phyloP scores from a whole-genome alignment of 2,797 vertebrate genomes.

The Salarias fasciatus region DNA sequence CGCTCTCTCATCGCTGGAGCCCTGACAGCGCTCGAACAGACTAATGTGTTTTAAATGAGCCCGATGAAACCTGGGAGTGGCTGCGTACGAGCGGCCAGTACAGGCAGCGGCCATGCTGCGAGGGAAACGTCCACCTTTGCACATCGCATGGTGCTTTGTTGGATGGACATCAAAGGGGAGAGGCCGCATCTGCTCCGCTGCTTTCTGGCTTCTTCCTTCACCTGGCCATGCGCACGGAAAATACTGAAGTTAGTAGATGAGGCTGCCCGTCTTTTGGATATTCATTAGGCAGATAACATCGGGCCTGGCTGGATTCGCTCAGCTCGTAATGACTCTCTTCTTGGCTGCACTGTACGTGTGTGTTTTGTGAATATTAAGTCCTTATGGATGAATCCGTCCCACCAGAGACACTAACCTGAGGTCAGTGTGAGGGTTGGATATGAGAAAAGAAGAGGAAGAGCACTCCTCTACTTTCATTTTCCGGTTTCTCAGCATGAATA shows the following conservation, averaged over 20 bases:
- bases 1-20: slow-evolving; percentile 51
- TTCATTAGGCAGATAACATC: slow-evolving; percentile 63
- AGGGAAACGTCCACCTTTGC: slow-evolving; percentile 12
- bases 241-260: slow-evolving; percentile 34
- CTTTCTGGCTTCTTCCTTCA: background rate
- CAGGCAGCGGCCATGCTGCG: slow-evolving; percentile 13
- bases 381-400: too few species aligned
- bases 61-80: slow-evolving; percentile 56
- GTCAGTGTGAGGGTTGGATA: too few species aligned
- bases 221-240: slow-evolving; percentile 3
- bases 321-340: slow-evolving; percentile 35
- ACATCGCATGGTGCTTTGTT: background rate
- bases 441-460: too few species aligned
- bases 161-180: slow-evolving; percentile 1
- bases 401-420: too few species aligned
- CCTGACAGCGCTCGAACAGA: slow-evolving; percentile 43
- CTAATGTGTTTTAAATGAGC: slow-evolving; percentile 74
- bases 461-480: too few species aligned
- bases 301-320: slow-evolving; percentile 25
- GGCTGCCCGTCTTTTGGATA: slow-evolving; percentile 27
- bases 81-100: slow-evolving; percentile 15
- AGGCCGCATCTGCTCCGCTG: background rate
- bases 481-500: too few species aligned
- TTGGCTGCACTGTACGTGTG: slow-evolving; percentile 6
- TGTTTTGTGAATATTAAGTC: slow-evolving; percentile 1